Evolutionary conservation across 2,888 invertebrate genomes (phyloP).

Genomic region (Lamellibrachia satsuma): DNA sequence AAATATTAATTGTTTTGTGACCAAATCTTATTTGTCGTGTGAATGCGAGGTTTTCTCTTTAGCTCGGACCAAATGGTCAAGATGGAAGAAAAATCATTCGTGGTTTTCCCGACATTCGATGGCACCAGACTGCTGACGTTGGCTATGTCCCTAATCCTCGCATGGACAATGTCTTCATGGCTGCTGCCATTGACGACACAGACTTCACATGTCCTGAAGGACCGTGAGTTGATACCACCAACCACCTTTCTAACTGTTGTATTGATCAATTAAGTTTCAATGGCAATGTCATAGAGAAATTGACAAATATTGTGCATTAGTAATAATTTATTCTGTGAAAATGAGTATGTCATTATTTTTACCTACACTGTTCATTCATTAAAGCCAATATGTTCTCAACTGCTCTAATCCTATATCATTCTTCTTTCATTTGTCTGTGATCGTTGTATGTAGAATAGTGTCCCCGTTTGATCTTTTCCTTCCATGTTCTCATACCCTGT

Average conservation of each 20-base stretch:
- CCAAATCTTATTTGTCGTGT: no score
- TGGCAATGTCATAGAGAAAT: no score
- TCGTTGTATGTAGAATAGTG: neutral
- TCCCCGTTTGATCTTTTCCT: neutral
- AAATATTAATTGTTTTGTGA: no score
- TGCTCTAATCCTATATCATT: neutral
- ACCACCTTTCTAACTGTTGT: neutral
- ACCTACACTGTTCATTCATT: no score
- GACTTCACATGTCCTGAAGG: constrained; percentile 21
- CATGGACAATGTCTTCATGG: constrained; percentile 30
- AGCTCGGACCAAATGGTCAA: constrained; percentile 25
- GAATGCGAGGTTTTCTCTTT: constrained; percentile 8
- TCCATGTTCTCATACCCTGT: neutral
- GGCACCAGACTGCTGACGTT: constrained; percentile 57
- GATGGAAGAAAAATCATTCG: neutral
- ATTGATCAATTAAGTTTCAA: neutral
- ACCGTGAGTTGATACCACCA: constrained; percentile 24
- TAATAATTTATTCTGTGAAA: no score
- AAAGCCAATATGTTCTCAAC: no score
- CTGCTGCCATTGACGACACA: constrained; percentile 31
- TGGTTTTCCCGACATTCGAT: constrained; percentile 56
- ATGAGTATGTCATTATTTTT: no score
- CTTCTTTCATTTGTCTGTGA: neutral
- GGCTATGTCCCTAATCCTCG: constrained; percentile 42
- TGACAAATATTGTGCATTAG: no score